Base-by-base conservation (phyloP, 1,140 invertebrate species). In the Drosophila subobscura region DNA sequence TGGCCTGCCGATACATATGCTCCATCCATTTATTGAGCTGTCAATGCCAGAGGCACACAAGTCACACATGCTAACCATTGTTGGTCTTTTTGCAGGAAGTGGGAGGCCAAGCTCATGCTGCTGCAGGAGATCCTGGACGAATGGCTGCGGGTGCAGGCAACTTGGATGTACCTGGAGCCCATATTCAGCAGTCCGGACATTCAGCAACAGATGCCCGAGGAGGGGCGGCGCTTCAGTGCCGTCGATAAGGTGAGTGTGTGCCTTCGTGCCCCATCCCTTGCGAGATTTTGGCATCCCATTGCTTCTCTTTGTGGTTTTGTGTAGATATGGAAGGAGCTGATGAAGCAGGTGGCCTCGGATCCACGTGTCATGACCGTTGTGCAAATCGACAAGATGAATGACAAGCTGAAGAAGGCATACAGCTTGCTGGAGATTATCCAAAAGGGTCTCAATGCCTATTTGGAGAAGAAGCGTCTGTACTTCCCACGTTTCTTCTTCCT, bases 181-280 rank as follows among this genome's bases (percentile, higher is more conserved):
- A 99, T 99, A 76, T 99, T 99, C 92, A 97, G 97, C 3, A 99
- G 97, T 16, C 98, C 98, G 2, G 98, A 99, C 92, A 99, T 99
- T 91, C 98, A 99, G 92, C 95, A 96, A 70, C 96, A 97, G 94
- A 97, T 99, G 95, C 97, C 98, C 0, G 97, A 98, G 91, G 93
- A 94, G 83, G 97, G 97, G 14, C 93, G 98, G 51, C 93, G 97
- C 77, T 97, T 97, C 83, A 96, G 95, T 86, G 97, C 97, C 22
- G 97, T 99, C 29, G 97, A 99, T 92, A 98, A 98, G 78, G 81
- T 81, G 27, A 27, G 8, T 27, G n/a, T 22, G 29, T 37, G n/a
- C 41, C 29, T 16, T 12, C 6, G 6, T 5, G 0, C 3, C 33
- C 33, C 33, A 37, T n/a, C 0, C 12, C n/a, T 27, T 16, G 33